Conservation (phyloP, 2,797 vertebrate species). For the Buceros bicornis region DNA sequence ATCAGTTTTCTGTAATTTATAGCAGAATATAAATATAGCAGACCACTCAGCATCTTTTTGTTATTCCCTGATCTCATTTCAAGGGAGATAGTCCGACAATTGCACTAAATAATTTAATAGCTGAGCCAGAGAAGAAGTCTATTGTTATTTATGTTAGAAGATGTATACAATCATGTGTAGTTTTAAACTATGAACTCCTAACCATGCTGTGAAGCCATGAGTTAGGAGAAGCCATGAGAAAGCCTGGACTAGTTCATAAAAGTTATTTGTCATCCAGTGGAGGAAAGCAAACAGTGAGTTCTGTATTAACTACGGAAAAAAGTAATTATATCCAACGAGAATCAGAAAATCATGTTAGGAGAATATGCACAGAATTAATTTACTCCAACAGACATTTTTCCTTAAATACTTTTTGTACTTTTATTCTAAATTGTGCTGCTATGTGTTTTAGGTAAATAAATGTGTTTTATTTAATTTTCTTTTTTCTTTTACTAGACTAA, state of each 20-base stretch:
- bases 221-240: background rate
- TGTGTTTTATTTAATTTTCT: conserved; percentile 30
- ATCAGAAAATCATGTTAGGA: background rate
- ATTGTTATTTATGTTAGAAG: conserved; percentile 16
- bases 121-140: background rate
- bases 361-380: background rate
- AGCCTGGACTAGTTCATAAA: background rate
- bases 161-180: background rate
- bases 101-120: background rate
- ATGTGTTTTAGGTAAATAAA: background rate
- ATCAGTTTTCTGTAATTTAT: background rate
- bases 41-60: background rate
- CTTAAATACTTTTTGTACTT: background rate
- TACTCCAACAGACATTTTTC: background rate
- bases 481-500: background rate
- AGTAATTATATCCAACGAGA: background rate
- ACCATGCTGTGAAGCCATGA: background rate
- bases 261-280: background rate
- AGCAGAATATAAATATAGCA: background rate
- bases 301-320: background rate
- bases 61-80: conserved; percentile 17
- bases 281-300: background rate
- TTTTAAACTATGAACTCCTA: background rate
- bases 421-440: background rate
- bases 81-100: background rate